phyloP scores from a whole-genome alignment of 1,140 invertebrate genomes.

The Solen grandis region DNA sequence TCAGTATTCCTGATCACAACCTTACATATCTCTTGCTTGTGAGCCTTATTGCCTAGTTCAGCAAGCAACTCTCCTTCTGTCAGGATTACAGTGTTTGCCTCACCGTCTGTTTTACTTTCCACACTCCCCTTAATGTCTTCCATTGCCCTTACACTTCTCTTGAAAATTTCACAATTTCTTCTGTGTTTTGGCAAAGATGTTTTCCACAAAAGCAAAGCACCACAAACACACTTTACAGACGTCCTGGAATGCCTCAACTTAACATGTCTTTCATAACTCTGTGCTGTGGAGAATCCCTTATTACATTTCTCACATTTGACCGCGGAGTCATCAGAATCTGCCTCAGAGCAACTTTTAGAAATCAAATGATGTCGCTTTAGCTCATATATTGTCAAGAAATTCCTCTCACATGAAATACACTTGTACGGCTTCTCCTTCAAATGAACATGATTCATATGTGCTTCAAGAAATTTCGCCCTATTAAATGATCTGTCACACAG shows the following conservation, averaged over 20 bases:
- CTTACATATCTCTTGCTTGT: too few species aligned
- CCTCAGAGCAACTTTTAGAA: too few species aligned
- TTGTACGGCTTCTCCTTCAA: conserved; percentile 13
- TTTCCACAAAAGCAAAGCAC: neutral
- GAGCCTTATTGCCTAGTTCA: too few species aligned
- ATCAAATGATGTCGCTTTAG: too few species aligned
- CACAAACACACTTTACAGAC: conserved; percentile 8
- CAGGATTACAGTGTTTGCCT: too few species aligned
- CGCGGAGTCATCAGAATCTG: too few species aligned
- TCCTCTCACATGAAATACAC: conserved; percentile 8
- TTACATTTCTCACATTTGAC: too few species aligned
- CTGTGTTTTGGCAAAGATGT: conserved; percentile 7
- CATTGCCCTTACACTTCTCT: neutral
- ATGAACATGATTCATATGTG: conserved; percentile 5
- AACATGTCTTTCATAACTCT: conserved; percentile 1
- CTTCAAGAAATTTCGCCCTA: neutral
- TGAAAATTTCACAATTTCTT: neutral
- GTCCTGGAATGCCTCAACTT: neutral
- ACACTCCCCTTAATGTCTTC: neutral
- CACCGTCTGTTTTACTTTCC: too few species aligned
- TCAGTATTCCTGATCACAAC: too few species aligned
- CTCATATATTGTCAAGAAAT: too few species aligned
- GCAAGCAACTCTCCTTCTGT: too few species aligned
- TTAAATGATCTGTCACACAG: conserved; percentile 1
- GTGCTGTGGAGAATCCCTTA: neutral